Conservation (phyloP, 2,888 invertebrate species). For the Clistopyga incitator region DNA sequence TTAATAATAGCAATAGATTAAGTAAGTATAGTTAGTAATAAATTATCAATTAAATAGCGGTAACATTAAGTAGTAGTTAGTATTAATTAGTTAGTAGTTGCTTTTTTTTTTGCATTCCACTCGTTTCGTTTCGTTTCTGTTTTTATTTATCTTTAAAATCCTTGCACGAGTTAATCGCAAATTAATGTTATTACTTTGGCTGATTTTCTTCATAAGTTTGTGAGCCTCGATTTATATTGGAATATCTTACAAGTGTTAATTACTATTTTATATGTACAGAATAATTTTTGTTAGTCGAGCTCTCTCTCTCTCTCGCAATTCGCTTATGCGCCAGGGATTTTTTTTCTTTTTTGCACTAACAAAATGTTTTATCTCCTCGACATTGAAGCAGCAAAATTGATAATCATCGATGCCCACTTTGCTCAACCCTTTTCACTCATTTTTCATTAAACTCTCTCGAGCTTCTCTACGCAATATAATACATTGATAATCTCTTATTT, state of each 20-base stretch:
- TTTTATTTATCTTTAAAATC: not conserved
- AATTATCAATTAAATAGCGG: conserved; percentile 60
- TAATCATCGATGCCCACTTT: conserved; percentile 43
- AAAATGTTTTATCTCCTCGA: conserved; percentile 17
- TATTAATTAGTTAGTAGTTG: conserved; percentile 50
- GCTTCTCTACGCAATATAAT: conserved; percentile 35
- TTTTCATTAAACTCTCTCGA: conserved; percentile 1
- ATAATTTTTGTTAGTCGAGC: not conserved
- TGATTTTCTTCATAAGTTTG: conserved; percentile 29
- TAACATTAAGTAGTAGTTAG: conserved; percentile 40
- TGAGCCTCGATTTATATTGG: conserved; percentile 42
- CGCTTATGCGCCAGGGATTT: not conserved
- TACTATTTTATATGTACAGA: conserved; percentile 49
- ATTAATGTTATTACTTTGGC: conserved; percentile 44
- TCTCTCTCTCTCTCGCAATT: not conserved
- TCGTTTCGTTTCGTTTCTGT: conserved; percentile 30
- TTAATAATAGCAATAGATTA: conserved; percentile 53
- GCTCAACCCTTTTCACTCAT: conserved; percentile 40
- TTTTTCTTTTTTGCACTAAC: conserved; percentile 1
- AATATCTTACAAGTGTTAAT: conserved; percentile 52
- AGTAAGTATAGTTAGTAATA: conserved; percentile 54
- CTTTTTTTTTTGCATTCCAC: conserved; percentile 22
- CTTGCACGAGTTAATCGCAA: conserved; percentile 10
- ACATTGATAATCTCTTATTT: conserved; percentile 60
- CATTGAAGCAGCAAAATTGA: conserved; percentile 8